phyloP scores from a whole-genome alignment of 2,113 vertebrate species.

The Podarcis raffonei region DNA sequence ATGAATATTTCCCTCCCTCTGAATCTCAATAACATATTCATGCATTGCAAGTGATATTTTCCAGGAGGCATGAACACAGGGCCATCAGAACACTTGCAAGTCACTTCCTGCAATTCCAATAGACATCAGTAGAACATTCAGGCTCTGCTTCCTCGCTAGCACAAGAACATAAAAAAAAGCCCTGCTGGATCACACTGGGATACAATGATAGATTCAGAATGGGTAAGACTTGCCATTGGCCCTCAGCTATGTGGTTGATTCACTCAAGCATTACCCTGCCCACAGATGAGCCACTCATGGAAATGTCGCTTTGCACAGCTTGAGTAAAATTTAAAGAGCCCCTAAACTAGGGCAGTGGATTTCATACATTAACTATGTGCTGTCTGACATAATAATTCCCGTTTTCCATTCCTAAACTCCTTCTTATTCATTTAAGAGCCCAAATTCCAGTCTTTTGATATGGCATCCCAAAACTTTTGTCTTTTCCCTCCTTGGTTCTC shows the following conservation, averaged over 20 bases:
- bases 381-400: not conserved
- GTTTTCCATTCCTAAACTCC: not conserved
- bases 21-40: not conserved
- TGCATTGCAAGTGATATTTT: slow-evolving; percentile 31
- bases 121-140: not conserved
- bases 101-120: slow-evolving; percentile 27
- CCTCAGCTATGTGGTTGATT: not conserved
- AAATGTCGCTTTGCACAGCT: not conserved
- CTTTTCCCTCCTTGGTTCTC: not conserved
- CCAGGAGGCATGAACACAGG: not conserved
- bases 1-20: not conserved
- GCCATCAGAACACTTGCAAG: not conserved
- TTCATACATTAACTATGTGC: not conserved
- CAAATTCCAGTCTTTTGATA: not conserved
- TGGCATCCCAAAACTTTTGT: not conserved
- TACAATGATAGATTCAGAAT: not conserved
- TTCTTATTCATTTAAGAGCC: not conserved
- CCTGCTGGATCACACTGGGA: not conserved
- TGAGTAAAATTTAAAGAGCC: not conserved
- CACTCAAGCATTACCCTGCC: not conserved
- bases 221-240: not conserved
- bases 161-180: not conserved
- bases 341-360: not conserved
- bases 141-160: not conserved
- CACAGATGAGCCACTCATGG: not conserved